Percentiles rank a stretch among this genome's conserved stretches.
These are phyloP conservation scores for Forbesichthys agassizii DNA, from an alignment of 2,113 vertebrate genomes.

Conservation along the genomic window DNA sequence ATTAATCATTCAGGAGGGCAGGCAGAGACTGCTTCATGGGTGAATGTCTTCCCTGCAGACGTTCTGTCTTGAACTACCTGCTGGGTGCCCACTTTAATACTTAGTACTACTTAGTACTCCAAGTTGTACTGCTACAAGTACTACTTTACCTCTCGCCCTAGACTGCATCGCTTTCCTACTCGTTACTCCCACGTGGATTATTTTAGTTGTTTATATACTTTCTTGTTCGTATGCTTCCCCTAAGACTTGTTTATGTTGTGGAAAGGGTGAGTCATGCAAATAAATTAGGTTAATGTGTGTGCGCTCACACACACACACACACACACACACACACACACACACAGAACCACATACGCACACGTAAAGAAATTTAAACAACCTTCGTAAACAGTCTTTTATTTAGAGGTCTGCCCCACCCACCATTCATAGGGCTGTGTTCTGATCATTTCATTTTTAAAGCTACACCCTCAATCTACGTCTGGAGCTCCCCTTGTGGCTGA, in stretches of 20 bases:
- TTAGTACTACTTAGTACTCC: too few species aligned
- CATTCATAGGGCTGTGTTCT: too few species aligned
- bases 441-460: too few species aligned
- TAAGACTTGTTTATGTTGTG: slow-evolving; percentile 8
- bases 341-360: too few species aligned
- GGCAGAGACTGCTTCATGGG: not conserved
- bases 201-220: not conserved
- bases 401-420: too few species aligned
- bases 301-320: not conserved
- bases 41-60: not conserved
- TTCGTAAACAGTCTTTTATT: too few species aligned
- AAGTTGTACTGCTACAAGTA: not conserved
- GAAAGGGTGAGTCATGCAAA: slow-evolving; percentile 19
- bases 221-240: not conserved
- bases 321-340: not conserved
- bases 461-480: too few species aligned
- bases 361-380: too few species aligned
- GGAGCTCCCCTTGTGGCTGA: too few species aligned
- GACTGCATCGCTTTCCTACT: not conserved
- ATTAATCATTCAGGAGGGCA: slow-evolving; percentile 38
- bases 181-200: not conserved
- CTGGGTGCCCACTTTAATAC: too few species aligned
- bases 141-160: slow-evolving; percentile 4
- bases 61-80: not conserved
- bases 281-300: not conserved